Evolutionary conservation across 2,888 invertebrate species (phyloP).

Genomic region (Trichopoda pennipes): DNA sequence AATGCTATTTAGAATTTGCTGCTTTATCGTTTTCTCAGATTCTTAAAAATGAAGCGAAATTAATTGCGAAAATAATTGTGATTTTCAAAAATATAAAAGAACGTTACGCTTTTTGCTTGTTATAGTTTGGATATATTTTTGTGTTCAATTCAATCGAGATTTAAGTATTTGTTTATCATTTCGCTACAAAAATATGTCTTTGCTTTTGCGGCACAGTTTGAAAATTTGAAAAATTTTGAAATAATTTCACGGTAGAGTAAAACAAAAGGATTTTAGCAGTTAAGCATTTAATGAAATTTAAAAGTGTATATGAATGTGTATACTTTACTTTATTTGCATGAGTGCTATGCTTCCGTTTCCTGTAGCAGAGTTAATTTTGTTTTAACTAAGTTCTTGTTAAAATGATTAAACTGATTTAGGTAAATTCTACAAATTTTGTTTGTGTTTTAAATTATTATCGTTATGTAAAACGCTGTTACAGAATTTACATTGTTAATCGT

Average conservation of each 20-base stretch:
- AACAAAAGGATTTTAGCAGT: slow-evolving; percentile 13
- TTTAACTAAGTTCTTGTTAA: slow-evolving; percentile 25
- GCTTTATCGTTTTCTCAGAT: too few relatives aligned
- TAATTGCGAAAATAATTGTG: not conserved
- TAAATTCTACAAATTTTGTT: not conserved
- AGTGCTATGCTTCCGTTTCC: slow-evolving; percentile 64
- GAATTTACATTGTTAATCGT: slow-evolving; percentile 74
- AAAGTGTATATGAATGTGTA: slow-evolving; percentile 20
- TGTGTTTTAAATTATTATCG: slow-evolving; percentile 15
- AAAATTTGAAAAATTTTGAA: slow-evolving; percentile 72
- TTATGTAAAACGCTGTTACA: slow-evolving; percentile 27
- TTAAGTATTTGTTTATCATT: slow-evolving; percentile 72
- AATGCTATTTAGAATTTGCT: too few relatives aligned
- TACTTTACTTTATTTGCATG: slow-evolving; percentile 33
- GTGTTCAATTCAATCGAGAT: slow-evolving; percentile 75
- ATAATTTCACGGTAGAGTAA: slow-evolving; percentile 73
- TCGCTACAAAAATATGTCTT: slow-evolving; percentile 67
- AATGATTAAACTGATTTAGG: slow-evolving; percentile 41
- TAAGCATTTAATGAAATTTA: slow-evolving; percentile 30
- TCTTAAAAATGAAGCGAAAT: too few relatives aligned
- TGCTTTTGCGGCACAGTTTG: not conserved
- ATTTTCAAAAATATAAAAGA: not conserved
- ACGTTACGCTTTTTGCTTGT: too few relatives aligned
- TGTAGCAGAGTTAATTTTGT: slow-evolving; percentile 16
- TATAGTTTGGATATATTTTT: not conserved